These are phyloP conservation scores for Amaurobius ferox DNA, from an alignment of 2,888 invertebrate genomes.

Conservation along the genomic window DNA sequence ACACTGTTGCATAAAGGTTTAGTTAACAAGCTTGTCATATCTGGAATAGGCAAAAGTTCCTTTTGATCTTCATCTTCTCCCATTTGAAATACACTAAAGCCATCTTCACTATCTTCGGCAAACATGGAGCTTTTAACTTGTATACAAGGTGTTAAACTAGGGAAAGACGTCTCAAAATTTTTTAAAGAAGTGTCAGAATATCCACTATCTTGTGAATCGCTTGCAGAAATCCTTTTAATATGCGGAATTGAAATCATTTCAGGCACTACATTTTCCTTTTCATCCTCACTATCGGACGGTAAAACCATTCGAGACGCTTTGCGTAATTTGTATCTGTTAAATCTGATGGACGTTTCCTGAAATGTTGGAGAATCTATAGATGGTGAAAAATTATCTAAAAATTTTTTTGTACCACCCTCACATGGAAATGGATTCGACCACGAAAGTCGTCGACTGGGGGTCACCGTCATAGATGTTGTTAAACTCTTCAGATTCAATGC, in stretches of 20 bases:
- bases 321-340: neutral
- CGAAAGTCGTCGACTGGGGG: conserved; percentile 61
- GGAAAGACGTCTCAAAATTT: neutral
- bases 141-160: neutral
- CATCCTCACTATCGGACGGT: conserved; percentile 20
- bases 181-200: conserved; percentile 77
- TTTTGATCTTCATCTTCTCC: neutral
- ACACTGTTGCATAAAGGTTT: conserved; percentile 29
- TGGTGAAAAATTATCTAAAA: no score
- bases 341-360: conserved; percentile 9
- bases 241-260: no score
- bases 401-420: conserved; percentile 12
- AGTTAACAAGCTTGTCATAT: conserved; percentile 28
- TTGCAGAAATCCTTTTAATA: neutral
- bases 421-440: conserved; percentile 48
- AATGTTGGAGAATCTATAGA: conserved; percentile 42
- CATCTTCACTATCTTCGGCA: conserved; percentile 28
- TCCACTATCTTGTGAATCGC: conserved; percentile 82
- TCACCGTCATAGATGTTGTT: conserved; percentile 32
- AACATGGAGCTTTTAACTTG: conserved; percentile 22
- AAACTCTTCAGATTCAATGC: conserved; percentile 50
- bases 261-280: conserved; percentile 36
- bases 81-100: conserved; percentile 33
- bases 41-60: conserved; percentile 19
- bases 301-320: neutral